Base-by-base conservation (phyloP, 2,888 invertebrate species). In the Gari tellinella region DNA sequence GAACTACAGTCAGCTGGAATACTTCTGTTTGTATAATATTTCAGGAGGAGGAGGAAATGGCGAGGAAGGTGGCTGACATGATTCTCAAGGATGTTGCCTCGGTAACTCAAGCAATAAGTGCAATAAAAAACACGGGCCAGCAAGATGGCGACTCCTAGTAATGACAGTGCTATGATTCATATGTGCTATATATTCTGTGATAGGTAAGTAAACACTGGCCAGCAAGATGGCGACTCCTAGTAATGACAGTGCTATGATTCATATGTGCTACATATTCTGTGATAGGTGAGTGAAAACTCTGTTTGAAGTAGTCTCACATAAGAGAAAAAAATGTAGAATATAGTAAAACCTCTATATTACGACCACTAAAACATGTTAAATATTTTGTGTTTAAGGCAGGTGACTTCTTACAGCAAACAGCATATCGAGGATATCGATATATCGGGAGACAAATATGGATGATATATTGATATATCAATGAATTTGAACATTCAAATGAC, bases 11-110 rank as follows among this genome's bases (percentile, higher is more conserved):
- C n/a, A n/a, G n/a, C n/a, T n/a, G n/a, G n/a, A n/a, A n/a, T n/a
- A n/a, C 1, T 23, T 51, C 25, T 25, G n/a, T 21, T 56, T 17
- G 46, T 58, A 10, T 61, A 19, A 52, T 57, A 38, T 41, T 60
- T 3, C 66, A 91, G 91, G 88, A 89, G 37, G 88, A 98, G 92
- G 98, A 99, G 92, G 98, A 98, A 92, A 95, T 98, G 94, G 99
- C 99, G 5, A 97, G 98, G 96, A 96, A 97, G 93, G 96, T 98
- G 79, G 98, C 99, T 26, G 97, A 97, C 92, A 97, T 97, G 96
- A 99, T 99, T 89, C 95, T 99, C 48, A 96, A 96, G 92, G 98
- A 98, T 93, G 96, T 99, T 72, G 97, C 97, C 5, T 83, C 86
- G 8, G 85, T 88, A 61, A 88, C 88, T 7, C 84, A 86, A 69